Evolutionary conservation across 2,113 vertebrate genomes (phyloP).

Genomic region (Orthonyx spaldingii): DNA sequence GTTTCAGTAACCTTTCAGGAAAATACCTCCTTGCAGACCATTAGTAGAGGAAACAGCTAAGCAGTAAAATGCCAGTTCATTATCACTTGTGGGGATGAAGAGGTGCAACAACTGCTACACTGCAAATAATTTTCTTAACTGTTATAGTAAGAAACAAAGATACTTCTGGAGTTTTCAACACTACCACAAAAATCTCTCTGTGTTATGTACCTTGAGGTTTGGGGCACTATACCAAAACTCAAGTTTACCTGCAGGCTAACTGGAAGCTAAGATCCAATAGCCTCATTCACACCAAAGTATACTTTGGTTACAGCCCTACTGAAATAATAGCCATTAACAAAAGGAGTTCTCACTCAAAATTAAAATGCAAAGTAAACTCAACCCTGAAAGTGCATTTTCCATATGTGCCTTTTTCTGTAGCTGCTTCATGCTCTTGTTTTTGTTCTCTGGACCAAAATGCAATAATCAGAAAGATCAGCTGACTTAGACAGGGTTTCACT

Average conservation of each 20-base stretch:
- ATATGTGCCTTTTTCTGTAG: not conserved
- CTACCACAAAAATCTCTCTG: not conserved
- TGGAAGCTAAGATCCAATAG: not conserved
- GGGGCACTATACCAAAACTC: not conserved
- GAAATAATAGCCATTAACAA: not conserved
- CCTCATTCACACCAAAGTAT: not conserved
- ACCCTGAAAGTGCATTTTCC: not conserved
- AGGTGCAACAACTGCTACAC: not conserved
- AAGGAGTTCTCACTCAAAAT: not conserved
- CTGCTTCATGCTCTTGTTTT: not conserved
- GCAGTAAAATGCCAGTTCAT: constrained; percentile 27
- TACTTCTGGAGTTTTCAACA: not conserved
- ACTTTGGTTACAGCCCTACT: not conserved
- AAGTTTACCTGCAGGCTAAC: not conserved
- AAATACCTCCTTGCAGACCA: not conserved
- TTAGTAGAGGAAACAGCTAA: constrained; percentile 39
- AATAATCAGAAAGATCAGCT: not conserved
- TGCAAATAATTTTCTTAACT: not conserved
- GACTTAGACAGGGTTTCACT: not conserved
- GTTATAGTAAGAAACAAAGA: not conserved
- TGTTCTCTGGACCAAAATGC: not conserved
- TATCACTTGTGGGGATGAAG: not conserved
- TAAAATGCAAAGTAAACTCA: not conserved
- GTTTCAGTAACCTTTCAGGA: constrained; percentile 31
- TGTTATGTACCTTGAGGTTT: not conserved